A percentile compares a stretch with the other conserved stretches of the same genome.
These are phyloP conservation scores for Lophura nycthemera DNA, from an alignment of 2,113 vertebrate species.

Conservation along the genomic window DNA sequence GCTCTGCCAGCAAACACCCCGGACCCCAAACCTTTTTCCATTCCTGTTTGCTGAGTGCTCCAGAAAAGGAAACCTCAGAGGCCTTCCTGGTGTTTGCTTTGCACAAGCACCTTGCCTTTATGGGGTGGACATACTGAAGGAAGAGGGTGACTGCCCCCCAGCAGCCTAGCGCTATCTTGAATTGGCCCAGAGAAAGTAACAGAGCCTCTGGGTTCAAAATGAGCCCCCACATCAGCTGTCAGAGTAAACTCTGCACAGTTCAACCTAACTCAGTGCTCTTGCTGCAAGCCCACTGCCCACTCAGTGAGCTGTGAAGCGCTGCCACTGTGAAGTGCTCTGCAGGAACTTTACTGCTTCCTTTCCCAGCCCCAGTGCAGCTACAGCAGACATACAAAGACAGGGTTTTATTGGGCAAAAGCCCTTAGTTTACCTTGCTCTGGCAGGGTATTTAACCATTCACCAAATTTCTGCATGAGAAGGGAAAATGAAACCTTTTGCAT, in stretches of 20 bases:
- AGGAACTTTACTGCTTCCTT: slow-evolving; percentile 62
- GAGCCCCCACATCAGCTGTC: background rate
- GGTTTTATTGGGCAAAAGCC: slow-evolving; percentile 45
- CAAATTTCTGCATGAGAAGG: background rate
- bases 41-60: accelerated
- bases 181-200: slow-evolving; percentile 20
- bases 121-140: accelerated
- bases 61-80: background rate
- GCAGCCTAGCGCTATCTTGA: background rate
- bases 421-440: background rate
- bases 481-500: background rate
- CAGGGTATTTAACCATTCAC: slow-evolving; percentile 21
- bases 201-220: slow-evolving; percentile 45
- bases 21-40: background rate
- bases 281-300: background rate
- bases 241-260: background rate
- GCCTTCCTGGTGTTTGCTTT: background rate
- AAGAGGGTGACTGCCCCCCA: background rate
- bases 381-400: slow-evolving; percentile 11
- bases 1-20: background rate
- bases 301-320: background rate
- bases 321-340: background rate
- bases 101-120: accelerated
- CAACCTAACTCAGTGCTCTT: slow-evolving; percentile 24
- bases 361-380: background rate